Evolutionary conservation across 2,888 invertebrate genomes (phyloP).

Genomic region (Mongoloraphidia duomilia): DNA sequence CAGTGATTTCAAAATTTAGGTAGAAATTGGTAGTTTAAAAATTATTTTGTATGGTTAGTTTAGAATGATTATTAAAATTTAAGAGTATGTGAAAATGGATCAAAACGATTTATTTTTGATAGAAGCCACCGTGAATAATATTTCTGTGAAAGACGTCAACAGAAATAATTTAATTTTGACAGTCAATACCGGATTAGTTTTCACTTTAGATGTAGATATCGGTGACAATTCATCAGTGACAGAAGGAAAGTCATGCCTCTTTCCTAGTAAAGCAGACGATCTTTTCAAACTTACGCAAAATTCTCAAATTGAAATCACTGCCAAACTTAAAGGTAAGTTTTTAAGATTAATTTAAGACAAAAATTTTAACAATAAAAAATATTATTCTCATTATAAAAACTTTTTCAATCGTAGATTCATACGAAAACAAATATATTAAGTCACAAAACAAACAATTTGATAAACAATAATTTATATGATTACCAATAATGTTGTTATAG

Average conservation of each 20-base stretch:
- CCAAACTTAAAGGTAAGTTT: neutral
- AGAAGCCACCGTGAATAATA: neutral
- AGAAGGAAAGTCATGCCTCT: slow-evolving; percentile 2
- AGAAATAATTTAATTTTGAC: neutral
- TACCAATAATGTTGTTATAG: too few relatives aligned
- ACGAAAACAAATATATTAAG: too few relatives aligned
- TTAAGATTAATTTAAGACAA: too few relatives aligned
- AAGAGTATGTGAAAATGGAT: neutral
- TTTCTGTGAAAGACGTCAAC: neutral
- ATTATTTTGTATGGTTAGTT: neutral
- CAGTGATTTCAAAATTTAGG: neutral
- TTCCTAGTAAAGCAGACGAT: neutral
- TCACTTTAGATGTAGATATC: neutral
- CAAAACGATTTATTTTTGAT: slow-evolving; percentile 1
- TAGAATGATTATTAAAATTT: neutral
- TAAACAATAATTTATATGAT: too few relatives aligned
- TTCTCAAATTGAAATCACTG: neutral
- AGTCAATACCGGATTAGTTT: neutral
- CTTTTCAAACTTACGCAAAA: neutral
- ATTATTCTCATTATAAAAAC: too few relatives aligned
- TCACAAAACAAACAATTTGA: too few relatives aligned
- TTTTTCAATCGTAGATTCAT: too few relatives aligned
- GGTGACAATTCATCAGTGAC: neutral
- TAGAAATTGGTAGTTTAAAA: neutral
- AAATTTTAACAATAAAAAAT: too few relatives aligned